Conservation (phyloP, 2,113 vertebrate species). For the Gymnarchus niloticus region DNA sequence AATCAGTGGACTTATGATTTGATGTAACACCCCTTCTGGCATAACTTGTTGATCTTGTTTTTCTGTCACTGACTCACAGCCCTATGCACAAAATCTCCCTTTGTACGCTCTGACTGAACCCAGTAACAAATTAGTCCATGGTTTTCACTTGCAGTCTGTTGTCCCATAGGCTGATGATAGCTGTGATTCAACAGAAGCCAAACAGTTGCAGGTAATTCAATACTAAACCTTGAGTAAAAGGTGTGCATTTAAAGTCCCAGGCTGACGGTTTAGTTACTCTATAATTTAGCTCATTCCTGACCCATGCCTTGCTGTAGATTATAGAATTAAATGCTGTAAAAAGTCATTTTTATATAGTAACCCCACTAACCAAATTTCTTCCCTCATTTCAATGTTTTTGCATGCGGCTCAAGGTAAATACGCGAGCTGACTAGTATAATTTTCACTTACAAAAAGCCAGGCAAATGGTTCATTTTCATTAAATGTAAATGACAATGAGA, state of each 20-base stretch:
- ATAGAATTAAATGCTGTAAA: background rate
- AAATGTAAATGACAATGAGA: background rate
- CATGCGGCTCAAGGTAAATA: background rate
- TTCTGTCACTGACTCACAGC: background rate
- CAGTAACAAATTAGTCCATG: background rate
- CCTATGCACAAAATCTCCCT: background rate
- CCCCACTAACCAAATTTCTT: background rate
- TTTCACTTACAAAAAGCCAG: too few relatives aligned
- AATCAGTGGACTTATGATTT: background rate
- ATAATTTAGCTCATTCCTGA: background rate
- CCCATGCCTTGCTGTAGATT: background rate
- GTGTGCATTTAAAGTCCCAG: background rate
- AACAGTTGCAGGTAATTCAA: background rate
- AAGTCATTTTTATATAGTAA: background rate
- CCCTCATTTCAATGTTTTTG: background rate
- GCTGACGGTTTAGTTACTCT: background rate
- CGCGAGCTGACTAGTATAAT: background rate
- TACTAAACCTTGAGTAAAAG: background rate
- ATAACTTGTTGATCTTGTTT: background rate
- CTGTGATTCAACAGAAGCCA: too few relatives aligned
- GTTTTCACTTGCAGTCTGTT: background rate
- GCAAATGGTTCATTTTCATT: background rate
- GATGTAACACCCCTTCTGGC: background rate
- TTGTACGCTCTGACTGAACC: background rate
- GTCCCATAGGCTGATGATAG: background rate